phyloP scores from a whole-genome alignment of 2,797 vertebrate species.

The Leuciscus waleckii region DNA sequence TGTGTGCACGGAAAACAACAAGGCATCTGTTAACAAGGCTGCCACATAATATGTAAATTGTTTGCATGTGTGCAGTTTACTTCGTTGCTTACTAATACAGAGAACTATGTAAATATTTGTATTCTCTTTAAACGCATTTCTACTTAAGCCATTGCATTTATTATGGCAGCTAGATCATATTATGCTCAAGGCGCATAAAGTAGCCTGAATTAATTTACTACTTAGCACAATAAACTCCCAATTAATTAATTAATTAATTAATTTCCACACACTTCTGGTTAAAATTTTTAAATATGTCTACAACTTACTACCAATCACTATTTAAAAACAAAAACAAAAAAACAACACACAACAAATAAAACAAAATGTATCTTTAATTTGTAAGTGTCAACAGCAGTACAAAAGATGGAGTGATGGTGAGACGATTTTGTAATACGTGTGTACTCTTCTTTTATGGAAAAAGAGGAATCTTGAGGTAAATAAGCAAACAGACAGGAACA shows the following conservation, averaged over 20 bases:
- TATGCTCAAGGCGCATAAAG: constrained; percentile 6
- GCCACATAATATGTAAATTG: constrained; percentile 26
- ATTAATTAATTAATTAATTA: constrained; percentile 6
- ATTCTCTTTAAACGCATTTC: neutral
- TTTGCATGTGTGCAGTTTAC: constrained; percentile 5
- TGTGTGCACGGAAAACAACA: neutral
- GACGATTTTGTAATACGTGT: constrained; percentile 78
- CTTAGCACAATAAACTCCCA: neutral
- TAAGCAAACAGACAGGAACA: constrained; percentile 96
- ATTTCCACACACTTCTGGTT: neutral
- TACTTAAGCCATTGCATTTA: neutral
- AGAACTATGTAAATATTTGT: constrained; percentile 31
- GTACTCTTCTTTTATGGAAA: constrained; percentile 87
- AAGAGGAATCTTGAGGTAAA: constrained; percentile 99
- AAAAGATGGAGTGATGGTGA: constrained; percentile 99
- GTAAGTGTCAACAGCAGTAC: constrained; percentile 99
- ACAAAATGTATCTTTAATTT: constrained; percentile 99
- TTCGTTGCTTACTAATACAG: constrained; percentile 18
- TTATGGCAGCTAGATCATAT: constrained; percentile 20
- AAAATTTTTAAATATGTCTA: neutral
- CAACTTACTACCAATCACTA: neutral
- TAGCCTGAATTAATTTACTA: constrained; percentile 1
- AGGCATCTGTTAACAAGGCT: constrained; percentile 3
- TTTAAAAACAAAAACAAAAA: constrained; percentile 47
- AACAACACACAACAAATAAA: constrained; percentile 82